Evolutionary conservation across 2,797 vertebrate species (phyloP), one percentile per base, ranked within the genome.

Genomic region (Melanotaenia boesemani): DNA sequence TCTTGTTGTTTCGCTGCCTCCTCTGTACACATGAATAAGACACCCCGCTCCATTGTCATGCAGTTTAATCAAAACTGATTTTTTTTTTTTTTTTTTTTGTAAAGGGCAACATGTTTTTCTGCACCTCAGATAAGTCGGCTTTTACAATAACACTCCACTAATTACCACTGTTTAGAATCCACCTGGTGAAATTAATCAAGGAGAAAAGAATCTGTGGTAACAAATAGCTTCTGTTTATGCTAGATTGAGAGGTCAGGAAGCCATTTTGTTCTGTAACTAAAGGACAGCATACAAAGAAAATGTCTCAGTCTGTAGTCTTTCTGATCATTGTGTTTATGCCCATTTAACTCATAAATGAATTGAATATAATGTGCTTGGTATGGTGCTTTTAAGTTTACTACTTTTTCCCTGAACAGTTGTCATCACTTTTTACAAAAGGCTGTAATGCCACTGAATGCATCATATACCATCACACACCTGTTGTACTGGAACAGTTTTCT

Each of bases 151-250:
- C 8, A 20, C 26, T 46, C 18, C 48, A 26, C 44, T 68, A 68
- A 69, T 72, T 78, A 52, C 8, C 1, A 10, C 36, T 54, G 71
- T 55, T 60, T 54, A 9, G 11, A 61, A 70, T 57, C n/a, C 15
- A 57, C 64, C 63, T 77, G 32, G 59, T 70, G 28, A 64, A 30
- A 37, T 70, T 24, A 70, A 67, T 72, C 26, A 48, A 46, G 5
- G 13, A 26, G 22, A 77, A 67, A 12, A 34, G 22, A 64, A 18
- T 76, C 22, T 65, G 30, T 20, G n/a, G 34, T 6, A 26, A 67
- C 41, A 50, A 22, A 52, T 70, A 6, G 36, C 12, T 36, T 30
- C 7, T 63, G 26, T 67, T 37, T 54, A 20, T 46, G 44, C 5
- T 7, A 18, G 18, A 46, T 46, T 20, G 16, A 46, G 44, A 46